Percentiles rank a stretch among this genome's conserved stretches.
These are phyloP conservation scores for Lochmaea crataegi DNA, from an alignment of 2,888 invertebrate species.

Conservation along the genomic window DNA sequence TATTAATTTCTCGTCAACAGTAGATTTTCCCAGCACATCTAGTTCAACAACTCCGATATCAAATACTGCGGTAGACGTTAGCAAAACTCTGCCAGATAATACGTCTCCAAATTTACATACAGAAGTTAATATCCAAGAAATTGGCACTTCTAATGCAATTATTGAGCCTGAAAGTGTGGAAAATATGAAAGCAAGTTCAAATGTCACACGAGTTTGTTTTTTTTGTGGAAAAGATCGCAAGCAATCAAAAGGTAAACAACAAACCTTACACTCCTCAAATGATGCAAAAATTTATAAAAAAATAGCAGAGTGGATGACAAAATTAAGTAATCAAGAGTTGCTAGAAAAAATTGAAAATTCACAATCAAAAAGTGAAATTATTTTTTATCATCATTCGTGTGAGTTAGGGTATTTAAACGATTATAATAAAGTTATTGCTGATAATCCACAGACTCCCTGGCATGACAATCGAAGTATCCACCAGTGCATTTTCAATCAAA, in stretches of 20 bases:
- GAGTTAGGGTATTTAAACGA: constrained; percentile 33
- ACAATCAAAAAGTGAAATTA: constrained; percentile 35
- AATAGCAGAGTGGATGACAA: constrained; percentile 32
- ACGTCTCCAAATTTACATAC: constrained; percentile 32
- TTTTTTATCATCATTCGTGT: constrained; percentile 40
- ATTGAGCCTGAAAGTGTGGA: constrained; percentile 24
- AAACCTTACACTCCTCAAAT: constrained; percentile 35
- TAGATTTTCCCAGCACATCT: constrained; percentile 42
- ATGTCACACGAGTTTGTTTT: constrained; percentile 4
- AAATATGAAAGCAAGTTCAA: constrained; percentile 20
- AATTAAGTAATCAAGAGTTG: constrained; percentile 17
- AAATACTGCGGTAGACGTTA: constrained; percentile 35
- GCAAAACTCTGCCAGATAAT: constrained; percentile 7
- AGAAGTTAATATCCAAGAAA: constrained; percentile 27
- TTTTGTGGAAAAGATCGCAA: constrained; percentile 27
- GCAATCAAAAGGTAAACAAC: constrained; percentile 34
- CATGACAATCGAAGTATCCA: constrained; percentile 31
- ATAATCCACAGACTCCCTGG: constrained; percentile 33
- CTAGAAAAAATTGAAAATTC: constrained; percentile 33
- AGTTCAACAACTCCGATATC: constrained; percentile 36
- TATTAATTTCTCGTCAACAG: constrained; percentile 32
- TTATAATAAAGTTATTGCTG: constrained; percentile 33
- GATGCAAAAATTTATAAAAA: constrained; percentile 36
- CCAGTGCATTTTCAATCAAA: constrained; percentile 25
- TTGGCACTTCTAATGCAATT: constrained; percentile 24